A percentile compares a stretch with the other conserved stretches of the same genome.
phyloP scores from a whole-genome alignment of 2,797 vertebrate species.

The Steatocranus sp. region DNA sequence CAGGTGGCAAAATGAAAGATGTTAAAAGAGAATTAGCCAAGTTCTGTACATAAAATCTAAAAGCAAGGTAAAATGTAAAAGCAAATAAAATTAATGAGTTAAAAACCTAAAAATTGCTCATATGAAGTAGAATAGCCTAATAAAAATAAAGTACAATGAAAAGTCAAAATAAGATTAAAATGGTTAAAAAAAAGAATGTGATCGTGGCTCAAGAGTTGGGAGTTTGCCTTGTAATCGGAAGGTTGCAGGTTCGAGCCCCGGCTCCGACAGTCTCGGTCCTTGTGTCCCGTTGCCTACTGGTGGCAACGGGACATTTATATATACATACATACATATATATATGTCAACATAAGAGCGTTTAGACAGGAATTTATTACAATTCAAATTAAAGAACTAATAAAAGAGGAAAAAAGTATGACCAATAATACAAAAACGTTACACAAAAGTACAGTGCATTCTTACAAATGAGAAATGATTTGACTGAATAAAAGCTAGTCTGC shows the following conservation, averaged over 20 bases:
- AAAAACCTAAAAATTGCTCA: neutral
- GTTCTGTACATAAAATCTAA: neutral
- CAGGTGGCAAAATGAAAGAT: neutral
- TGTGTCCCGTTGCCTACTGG: neutral
- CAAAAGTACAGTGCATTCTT: neutral
- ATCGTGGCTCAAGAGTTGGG: neutral
- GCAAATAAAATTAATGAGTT: neutral
- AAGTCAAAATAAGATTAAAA: neutral
- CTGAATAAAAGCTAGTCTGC: neutral
- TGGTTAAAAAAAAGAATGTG: neutral
- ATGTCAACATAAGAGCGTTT: neutral
- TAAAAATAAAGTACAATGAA: neutral
- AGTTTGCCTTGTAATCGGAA: neutral
- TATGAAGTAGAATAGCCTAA: neutral
- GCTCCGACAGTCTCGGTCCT: rapidly evolving
- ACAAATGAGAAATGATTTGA: neutral
- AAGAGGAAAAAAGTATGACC: neutral
- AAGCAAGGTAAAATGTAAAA: neutral
- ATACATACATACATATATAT: too few species aligned
- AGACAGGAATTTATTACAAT: neutral
- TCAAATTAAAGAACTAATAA: neutral
- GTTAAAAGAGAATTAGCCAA: neutral
- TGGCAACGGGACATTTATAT: too few species aligned
- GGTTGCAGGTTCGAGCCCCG: rapidly evolving
- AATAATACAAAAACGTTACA: neutral